A percentile compares a stretch with the other conserved stretches of the same genome.
phyloP scores from a whole-genome alignment of 2,113 vertebrate genomes.

The Gopherus flavomarginatus region DNA sequence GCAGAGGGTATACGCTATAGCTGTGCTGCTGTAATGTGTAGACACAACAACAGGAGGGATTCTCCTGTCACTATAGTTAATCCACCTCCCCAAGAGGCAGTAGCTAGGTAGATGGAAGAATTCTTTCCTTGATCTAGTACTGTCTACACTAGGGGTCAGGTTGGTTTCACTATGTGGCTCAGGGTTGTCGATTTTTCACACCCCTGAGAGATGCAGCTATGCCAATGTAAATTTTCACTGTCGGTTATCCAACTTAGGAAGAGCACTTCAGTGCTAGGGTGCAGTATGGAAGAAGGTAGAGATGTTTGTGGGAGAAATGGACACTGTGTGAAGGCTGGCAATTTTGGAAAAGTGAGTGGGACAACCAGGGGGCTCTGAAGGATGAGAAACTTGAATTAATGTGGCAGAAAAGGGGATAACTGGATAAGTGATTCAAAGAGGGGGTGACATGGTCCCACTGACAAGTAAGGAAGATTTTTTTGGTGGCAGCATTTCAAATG shows the following conservation, averaged over 20 bases:
- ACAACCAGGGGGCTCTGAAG: neutral
- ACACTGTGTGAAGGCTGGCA: accelerated
- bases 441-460: neutral
- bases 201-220: neutral
- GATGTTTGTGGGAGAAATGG: neutral
- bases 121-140: neutral
- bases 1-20: neutral
- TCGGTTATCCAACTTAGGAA: neutral
- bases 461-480: neutral
- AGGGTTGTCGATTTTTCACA: neutral
- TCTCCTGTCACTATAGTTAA: neutral
- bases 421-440: neutral
- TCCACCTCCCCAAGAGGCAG: neutral
- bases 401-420: neutral
- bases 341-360: neutral
- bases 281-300: neutral
- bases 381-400: neutral
- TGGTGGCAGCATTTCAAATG: neutral
- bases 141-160: neutral
- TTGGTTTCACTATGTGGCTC: neutral
- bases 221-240: neutral
- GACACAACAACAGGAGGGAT: neutral
- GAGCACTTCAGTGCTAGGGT: neutral
- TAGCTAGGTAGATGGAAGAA: neutral
- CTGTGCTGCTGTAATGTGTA: neutral